A percentile compares a stretch with the other conserved stretches of the same genome.
These are phyloP conservation scores for Amphipyra berbera DNA, from an alignment of 2,888 invertebrate genomes.

Conservation along the genomic window DNA sequence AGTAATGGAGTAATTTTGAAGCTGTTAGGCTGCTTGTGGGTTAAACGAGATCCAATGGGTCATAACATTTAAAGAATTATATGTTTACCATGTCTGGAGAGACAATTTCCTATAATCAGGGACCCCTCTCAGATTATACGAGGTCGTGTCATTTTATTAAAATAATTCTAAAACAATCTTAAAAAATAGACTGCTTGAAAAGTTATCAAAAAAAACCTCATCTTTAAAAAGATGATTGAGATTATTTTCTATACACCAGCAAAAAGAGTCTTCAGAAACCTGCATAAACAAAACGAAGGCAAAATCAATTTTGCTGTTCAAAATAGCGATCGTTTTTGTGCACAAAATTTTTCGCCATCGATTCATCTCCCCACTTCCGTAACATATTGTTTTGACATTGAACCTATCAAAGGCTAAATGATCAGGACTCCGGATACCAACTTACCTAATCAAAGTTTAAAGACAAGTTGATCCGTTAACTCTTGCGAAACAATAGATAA, in stretches of 20 bases:
- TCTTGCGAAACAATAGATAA: constrained; percentile 55
- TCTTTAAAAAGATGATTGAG: no score
- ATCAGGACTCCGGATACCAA: constrained; percentile 54
- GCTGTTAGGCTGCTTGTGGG: no score
- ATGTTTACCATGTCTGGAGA: neutral
- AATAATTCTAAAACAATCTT: neutral
- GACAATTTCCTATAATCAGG: no score
- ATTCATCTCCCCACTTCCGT: constrained; percentile 34
- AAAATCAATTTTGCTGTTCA: neutral
- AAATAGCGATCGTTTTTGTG: neutral
- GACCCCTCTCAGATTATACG: no score
- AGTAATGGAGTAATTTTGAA: no score
- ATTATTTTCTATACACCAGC: no score
- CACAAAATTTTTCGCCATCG: constrained; percentile 17
- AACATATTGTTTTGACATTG: constrained; percentile 55
- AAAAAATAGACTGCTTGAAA: no score
- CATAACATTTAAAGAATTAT: no score
- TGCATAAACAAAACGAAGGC: neutral
- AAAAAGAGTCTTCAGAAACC: neutral
- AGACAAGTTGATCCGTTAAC: constrained; percentile 56
- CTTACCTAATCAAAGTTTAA: constrained; percentile 62
- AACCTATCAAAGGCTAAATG: constrained; percentile 61
- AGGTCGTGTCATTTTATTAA: no score
- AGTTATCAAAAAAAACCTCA: no score
- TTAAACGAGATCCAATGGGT: no score